Conservation (phyloP, 2,888 invertebrate species). For the Nephrotoma guestfalica region DNA sequence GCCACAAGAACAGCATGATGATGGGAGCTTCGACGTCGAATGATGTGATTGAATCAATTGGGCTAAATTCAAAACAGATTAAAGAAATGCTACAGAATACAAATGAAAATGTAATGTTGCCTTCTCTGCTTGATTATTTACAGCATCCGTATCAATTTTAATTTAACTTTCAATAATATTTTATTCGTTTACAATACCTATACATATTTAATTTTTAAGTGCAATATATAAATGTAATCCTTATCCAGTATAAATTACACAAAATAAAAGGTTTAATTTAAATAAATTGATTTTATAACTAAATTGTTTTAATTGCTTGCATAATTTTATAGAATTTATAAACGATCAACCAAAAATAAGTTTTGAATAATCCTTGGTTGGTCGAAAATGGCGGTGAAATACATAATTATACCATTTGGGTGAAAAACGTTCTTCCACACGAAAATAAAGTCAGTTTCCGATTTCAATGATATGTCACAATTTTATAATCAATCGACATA, state of each 20-base stretch:
- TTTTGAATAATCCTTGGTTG: too few relatives aligned
- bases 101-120: slow-evolving; percentile 17
- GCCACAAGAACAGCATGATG: neutral
- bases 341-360: too few relatives aligned
- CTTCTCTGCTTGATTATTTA: slow-evolving; percentile 30
- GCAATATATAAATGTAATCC: neutral
- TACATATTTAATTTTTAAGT: neutral
- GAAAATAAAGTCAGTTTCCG: neutral
- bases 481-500: neutral
- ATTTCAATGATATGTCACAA: neutral
- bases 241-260: neutral
- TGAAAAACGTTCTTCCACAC: neutral
- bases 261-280: neutral
- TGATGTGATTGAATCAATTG: slow-evolving; percentile 5
- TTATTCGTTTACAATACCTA: neutral
- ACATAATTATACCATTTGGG: neutral
- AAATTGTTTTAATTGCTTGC: neutral
- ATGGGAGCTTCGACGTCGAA: neutral
- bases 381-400: neutral
- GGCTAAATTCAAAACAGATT: slow-evolving; percentile 2
- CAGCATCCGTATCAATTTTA: slow-evolving; percentile 19
- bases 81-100: slow-evolving; percentile 9
- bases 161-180: neutral
- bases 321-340: neutral
- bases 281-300: neutral